phyloP scores from a whole-genome alignment of 2,113 vertebrate genomes.

The Bos indicus region DNA sequence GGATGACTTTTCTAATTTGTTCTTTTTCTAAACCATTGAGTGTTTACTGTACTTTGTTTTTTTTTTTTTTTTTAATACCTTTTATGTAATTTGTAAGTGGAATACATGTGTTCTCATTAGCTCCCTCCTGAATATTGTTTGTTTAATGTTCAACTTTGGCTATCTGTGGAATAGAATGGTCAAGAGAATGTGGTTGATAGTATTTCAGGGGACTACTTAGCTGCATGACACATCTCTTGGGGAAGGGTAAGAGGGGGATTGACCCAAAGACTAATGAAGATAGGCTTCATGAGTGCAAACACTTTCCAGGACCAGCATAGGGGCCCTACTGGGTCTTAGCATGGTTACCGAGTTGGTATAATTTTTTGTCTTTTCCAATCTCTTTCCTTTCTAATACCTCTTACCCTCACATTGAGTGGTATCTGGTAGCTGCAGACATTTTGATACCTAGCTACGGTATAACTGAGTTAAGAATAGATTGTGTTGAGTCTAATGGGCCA shows the following conservation, averaged over 20 bases:
- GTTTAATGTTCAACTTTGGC: neutral
- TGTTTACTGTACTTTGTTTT: constrained; percentile 14
- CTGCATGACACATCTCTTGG: neutral
- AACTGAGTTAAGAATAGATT: neutral
- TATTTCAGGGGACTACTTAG: neutral
- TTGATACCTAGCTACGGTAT: neutral
- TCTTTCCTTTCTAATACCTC: neutral
- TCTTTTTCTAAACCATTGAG: constrained; percentile 5
- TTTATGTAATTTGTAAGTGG: neutral
- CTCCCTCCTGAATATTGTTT: neutral
- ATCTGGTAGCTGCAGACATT: neutral
- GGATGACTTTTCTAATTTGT: neutral
- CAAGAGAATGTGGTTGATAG: neutral
- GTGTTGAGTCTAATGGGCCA: neutral
- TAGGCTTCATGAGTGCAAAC: neutral
- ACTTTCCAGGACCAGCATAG: neutral
- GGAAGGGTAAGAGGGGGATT: neutral
- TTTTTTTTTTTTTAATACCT: neutral
- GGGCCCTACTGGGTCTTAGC: neutral
- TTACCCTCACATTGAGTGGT: neutral
- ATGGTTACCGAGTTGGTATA: neutral
- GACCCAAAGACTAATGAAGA: neutral
- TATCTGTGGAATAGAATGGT: neutral
- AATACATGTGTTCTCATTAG: neutral
- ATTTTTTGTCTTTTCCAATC: neutral